phyloP scores from a whole-genome alignment of 2,888 invertebrate genomes.

The Eumerus sabulonum region DNA sequence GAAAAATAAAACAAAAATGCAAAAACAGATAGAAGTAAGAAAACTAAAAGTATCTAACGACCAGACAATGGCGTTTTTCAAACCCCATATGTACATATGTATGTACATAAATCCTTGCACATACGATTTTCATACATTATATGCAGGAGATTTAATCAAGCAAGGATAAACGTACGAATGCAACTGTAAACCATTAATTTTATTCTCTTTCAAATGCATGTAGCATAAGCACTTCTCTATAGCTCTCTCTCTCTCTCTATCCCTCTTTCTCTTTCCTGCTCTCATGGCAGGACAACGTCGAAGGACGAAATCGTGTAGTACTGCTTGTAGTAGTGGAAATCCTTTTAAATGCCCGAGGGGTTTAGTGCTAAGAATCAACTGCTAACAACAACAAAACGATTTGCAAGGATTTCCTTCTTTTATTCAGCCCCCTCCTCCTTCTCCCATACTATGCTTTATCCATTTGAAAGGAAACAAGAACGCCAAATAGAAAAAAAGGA shows the following conservation, averaged over 20 bases:
- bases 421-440: too few relatives aligned
- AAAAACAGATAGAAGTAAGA: too few relatives aligned
- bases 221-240: slow-evolving; percentile 49
- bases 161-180: slow-evolving; percentile 61
- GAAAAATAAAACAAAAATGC: too few relatives aligned
- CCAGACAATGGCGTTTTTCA: slow-evolving; percentile 48
- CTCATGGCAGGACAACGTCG: slow-evolving; percentile 20
- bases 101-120: neutral
- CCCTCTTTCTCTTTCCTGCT: too few relatives aligned
- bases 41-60: slow-evolving; percentile 32
- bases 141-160: slow-evolving; percentile 62
- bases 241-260: neutral
- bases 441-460: neutral
- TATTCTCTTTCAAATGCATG: slow-evolving; percentile 52
- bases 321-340: slow-evolving; percentile 23
- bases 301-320: neutral
- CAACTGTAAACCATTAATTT: slow-evolving; percentile 68
- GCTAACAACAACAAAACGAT: slow-evolving; percentile 51
- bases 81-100: slow-evolving; percentile 15
- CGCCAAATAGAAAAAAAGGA: neutral
- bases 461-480: neutral
- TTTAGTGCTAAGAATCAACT: slow-evolving; percentile 40
- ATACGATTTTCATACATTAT: slow-evolving; percentile 30
- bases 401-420: slow-evolving; percentile 43
- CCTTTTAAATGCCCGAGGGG: slow-evolving; percentile 27